phyloP scores from a whole-genome alignment of 1,140 invertebrate genomes.

The Andricus grossulariae region DNA sequence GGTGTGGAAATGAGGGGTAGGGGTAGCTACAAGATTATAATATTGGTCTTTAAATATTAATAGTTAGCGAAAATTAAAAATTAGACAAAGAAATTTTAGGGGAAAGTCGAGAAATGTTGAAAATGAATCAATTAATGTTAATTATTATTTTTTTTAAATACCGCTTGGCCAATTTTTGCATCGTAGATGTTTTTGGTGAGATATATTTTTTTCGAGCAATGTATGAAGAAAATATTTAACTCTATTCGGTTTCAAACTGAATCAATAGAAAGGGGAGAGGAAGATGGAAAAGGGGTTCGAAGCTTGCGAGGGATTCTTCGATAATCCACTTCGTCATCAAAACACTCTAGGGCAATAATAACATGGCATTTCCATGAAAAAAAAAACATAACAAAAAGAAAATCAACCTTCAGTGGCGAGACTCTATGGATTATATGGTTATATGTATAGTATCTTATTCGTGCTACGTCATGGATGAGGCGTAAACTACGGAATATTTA shows the following conservation, averaged over 20 bases:
- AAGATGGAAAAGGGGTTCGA: constrained; percentile 14
- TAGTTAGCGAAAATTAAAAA: too few relatives aligned
- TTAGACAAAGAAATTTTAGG: too few relatives aligned
- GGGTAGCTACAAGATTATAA: too few relatives aligned
- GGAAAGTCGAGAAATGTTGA: too few relatives aligned
- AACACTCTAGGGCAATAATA: constrained; percentile 30
- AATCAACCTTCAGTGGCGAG: constrained; percentile 19
- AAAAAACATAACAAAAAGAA: constrained; percentile 24
- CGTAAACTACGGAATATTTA: background rate
- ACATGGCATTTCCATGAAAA: constrained; percentile 27
- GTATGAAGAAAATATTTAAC: constrained; percentile 12
- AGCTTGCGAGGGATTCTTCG: constrained; percentile 24
- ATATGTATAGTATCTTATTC: background rate
- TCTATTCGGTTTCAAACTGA: constrained; percentile 13
- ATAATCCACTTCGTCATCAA: constrained; percentile 35
- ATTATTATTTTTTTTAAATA: background rate
- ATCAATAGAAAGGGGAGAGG: constrained; percentile 2
- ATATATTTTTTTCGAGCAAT: background rate
- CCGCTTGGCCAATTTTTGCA: too few relatives aligned
- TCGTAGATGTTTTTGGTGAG: too few relatives aligned
- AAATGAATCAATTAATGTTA: background rate
- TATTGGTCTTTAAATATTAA: too few relatives aligned
- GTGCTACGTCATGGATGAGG: background rate
- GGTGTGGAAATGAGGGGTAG: too few relatives aligned
- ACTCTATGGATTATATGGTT: constrained; percentile 17